Conservation (phyloP, 2,113 vertebrate species). For the Casuarius casuarius region DNA sequence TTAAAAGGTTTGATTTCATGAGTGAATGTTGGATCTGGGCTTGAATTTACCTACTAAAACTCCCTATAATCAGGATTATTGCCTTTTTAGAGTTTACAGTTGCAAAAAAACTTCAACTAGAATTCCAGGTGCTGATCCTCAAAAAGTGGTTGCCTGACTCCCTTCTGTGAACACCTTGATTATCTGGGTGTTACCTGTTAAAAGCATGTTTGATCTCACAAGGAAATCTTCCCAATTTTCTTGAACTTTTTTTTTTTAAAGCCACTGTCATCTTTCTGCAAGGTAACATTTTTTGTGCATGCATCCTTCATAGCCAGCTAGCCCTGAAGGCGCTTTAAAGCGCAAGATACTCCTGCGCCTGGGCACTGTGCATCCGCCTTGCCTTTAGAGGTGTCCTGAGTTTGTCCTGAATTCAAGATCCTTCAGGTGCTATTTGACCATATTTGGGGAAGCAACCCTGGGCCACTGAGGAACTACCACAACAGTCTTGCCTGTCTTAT, state of each 20-base stretch:
- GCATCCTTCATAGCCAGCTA: not conserved
- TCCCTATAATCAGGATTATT: slow-evolving; percentile 44
- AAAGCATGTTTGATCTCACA: not conserved
- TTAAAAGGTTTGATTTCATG: slow-evolving; percentile 25
- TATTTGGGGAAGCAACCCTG: not conserved
- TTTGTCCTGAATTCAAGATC: not conserved
- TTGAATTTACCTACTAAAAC: slow-evolving; percentile 37
- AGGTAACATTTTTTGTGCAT: not conserved
- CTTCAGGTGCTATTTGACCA: not conserved
- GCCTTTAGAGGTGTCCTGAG: not conserved
- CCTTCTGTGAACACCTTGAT: not conserved
- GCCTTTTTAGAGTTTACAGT: slow-evolving; percentile 45
- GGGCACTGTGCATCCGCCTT: rapidly evolving
- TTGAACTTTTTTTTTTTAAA: not conserved
- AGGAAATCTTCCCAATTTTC: not conserved
- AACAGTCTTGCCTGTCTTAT: not conserved
- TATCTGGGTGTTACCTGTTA: not conserved
- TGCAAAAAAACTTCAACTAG: not conserved
- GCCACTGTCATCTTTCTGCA: not conserved
- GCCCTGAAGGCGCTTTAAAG: not conserved
- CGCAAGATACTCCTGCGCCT: not conserved
- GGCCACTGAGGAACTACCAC: not conserved
- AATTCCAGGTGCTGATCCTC: slow-evolving; percentile 39
- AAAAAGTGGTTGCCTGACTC: not conserved
- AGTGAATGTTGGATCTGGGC: not conserved